A percentile compares a stretch with the other conserved stretches of the same genome.
These are phyloP conservation scores for Drosophila carrolli DNA, from an alignment of 1,140 invertebrate genomes.

Conservation along the genomic window DNA sequence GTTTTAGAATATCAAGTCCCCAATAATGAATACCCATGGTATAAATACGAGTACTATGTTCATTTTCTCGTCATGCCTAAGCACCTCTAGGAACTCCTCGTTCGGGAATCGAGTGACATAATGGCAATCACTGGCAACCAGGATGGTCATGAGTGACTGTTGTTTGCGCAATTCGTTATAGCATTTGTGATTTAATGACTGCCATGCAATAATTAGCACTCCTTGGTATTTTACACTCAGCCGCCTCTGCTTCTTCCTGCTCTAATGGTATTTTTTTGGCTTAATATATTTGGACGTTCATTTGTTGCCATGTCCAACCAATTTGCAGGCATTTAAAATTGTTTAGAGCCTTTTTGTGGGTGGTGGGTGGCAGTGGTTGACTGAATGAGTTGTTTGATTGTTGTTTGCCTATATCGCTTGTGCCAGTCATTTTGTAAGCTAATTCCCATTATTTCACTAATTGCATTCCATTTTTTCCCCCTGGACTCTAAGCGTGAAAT, in stretches of 20 bases:
- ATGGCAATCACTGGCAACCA: constrained; percentile 1
- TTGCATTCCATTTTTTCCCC: neutral
- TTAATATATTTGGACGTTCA: neutral
- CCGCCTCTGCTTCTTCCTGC: constrained; percentile 18
- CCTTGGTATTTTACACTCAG: constrained; percentile 56
- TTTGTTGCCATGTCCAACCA: constrained; percentile 46
- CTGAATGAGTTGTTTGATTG: constrained; percentile 4
- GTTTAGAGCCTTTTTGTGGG: constrained; percentile 10
- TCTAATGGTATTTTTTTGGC: constrained; percentile 26
- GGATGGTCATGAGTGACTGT: constrained; percentile 19
- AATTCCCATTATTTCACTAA: neutral
- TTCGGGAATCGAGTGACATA: neutral
- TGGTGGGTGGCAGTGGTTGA: constrained; percentile 9
- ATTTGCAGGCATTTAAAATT: constrained; percentile 50
- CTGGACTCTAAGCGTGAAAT: neutral
- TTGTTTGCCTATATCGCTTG: neutral
- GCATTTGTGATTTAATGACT: constrained; percentile 33
- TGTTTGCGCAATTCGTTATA: constrained; percentile 44
- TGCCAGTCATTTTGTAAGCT: constrained; percentile 4
- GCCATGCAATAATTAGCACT: constrained; percentile 47
- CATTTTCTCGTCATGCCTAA: too few relatives aligned
- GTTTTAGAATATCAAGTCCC: neutral
- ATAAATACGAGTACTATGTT: neutral
- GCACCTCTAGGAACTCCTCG: neutral
- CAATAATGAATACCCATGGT: too few relatives aligned